Base-by-base conservation (phyloP, 2,797 vertebrate genomes). In the Bovichtus variegatus region DNA sequence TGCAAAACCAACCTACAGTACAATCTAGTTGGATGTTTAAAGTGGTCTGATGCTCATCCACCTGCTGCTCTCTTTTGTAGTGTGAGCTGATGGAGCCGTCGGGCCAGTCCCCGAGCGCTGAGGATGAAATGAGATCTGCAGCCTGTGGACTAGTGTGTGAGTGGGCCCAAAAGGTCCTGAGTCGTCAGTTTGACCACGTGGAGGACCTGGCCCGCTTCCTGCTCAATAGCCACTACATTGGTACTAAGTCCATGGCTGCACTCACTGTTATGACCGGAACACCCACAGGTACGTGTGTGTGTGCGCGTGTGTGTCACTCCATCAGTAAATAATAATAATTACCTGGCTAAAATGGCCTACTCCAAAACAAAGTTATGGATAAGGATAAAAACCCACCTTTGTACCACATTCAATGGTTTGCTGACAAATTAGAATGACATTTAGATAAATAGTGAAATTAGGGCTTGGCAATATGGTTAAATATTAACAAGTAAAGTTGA, bases 101-200 rank as follows among this genome's bases (percentile, higher is more conserved):
- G 0, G 97, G 97, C 70, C 97, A 97, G 92, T 96, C 97, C 62
- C 97, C 97, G 27, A 98, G 94, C 59, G 97, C 96, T 2, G 98
- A 99, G 82, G 98, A 99, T 61, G 97, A 99, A 90, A 98, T 99
- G 76, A 95, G 98, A 47, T 97, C 97, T 23, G 97, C 98, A 0
- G 98, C 98, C 80, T 99, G 98, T 64, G 96, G 97, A 47, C 95
- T 99, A 57, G 98, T 99, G 66, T 99, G 98, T 70, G 98, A 99
- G 87, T 99, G 98, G 98, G 98, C 98, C 70, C 98, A 99, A 93
- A 99, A 99, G 92, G 98, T 99, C 85, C 93, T 99, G 80, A 99
- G 97, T 93, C 97, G 98, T 78, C 97, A 98, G 89, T 99, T 99
- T 85, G 98, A 99, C 87, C 96, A 96, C 0, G 97, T 99, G 89